These are phyloP conservation scores for Leptatherina wallacei DNA, from an alignment of 2,797 vertebrate species.

Conservation along the genomic window DNA sequence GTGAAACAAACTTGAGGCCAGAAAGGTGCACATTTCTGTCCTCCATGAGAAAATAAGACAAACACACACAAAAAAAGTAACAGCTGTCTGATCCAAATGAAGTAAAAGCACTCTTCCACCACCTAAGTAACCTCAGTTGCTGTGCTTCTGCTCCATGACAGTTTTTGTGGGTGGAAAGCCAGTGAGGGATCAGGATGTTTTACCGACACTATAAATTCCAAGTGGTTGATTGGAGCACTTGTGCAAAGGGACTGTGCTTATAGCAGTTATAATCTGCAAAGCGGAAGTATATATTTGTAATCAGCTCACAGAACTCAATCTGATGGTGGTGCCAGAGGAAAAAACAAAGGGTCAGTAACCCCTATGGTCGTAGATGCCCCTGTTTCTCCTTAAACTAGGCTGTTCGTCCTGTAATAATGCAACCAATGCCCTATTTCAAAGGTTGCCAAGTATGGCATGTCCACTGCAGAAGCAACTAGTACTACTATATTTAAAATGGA, in stretches of 20 bases:
- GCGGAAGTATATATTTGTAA: background rate
- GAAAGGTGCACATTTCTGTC: conserved; percentile 8
- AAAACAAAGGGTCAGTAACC: background rate
- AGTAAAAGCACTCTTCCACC: background rate
- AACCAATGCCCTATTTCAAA: background rate
- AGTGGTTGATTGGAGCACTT: conserved; percentile 1
- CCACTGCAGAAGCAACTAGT: background rate
- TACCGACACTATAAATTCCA: conserved; percentile 2
- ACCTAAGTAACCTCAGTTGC: background rate
- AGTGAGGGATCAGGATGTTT: conserved; percentile 2
- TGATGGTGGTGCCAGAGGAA: background rate
- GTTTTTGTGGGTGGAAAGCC: conserved; percentile 10
- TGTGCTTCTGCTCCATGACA: conserved; percentile 1
- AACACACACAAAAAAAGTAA: conserved; percentile 1
- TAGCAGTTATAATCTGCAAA: background rate
- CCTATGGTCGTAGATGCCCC: background rate
- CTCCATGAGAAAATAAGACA: background rate
- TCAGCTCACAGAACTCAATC: background rate
- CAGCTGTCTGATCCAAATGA: conserved; percentile 8
- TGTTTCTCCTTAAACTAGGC: background rate
- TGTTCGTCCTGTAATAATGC: too few species aligned
- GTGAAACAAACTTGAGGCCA: conserved; percentile 18
- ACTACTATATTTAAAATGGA: background rate
- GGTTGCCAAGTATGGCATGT: background rate
- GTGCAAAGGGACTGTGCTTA: background rate